A percentile compares a stretch with the other conserved stretches of the same genome.
phyloP scores from a whole-genome alignment of 2,113 vertebrate genomes.

The Sterna hirundo region DNA sequence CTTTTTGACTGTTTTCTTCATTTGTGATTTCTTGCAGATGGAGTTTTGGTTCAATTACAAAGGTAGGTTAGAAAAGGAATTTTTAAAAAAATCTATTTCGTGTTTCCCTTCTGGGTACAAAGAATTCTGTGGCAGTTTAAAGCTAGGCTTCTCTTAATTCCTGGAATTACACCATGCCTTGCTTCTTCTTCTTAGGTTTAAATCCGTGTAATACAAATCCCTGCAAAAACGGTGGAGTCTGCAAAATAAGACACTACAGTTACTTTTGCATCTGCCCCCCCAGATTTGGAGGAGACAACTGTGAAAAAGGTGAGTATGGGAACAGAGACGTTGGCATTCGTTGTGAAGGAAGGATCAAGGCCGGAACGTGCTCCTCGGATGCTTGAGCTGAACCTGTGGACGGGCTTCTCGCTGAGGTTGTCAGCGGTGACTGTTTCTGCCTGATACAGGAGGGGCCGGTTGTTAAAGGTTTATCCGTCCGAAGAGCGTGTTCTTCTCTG shows the following conservation, averaged over 20 bases:
- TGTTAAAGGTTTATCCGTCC: background rate
- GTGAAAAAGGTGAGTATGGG: slow-evolving; percentile 66
- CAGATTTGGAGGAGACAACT: slow-evolving; percentile 57
- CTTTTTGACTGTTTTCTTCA: background rate
- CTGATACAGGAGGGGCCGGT: background rate
- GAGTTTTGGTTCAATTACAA: slow-evolving; percentile 87
- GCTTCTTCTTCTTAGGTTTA: slow-evolving; percentile 49
- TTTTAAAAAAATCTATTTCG: background rate
- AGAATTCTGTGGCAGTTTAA: background rate
- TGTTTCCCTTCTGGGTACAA: background rate
- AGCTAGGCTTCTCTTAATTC: background rate
- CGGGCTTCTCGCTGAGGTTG: background rate
- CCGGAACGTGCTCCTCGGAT: background rate
- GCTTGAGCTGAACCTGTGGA: background rate
- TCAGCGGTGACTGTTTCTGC: background rate
- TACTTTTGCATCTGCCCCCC: slow-evolving; percentile 74
- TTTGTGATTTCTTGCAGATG: slow-evolving; percentile 69
- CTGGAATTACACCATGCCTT: background rate
- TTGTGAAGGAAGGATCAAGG: background rate
- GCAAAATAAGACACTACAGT: slow-evolving; percentile 44
- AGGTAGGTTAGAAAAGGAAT: slow-evolving; percentile 66
- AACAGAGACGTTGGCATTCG: background rate
- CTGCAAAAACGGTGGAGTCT: slow-evolving; percentile 74
- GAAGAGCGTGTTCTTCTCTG: too few relatives aligned
- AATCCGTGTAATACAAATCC: slow-evolving; percentile 67